Percentiles rank a stretch among this genome's conserved stretches.
These are phyloP conservation scores for Telenomus remus DNA, from an alignment of 1,140 invertebrate species.

Conservation along the genomic window DNA sequence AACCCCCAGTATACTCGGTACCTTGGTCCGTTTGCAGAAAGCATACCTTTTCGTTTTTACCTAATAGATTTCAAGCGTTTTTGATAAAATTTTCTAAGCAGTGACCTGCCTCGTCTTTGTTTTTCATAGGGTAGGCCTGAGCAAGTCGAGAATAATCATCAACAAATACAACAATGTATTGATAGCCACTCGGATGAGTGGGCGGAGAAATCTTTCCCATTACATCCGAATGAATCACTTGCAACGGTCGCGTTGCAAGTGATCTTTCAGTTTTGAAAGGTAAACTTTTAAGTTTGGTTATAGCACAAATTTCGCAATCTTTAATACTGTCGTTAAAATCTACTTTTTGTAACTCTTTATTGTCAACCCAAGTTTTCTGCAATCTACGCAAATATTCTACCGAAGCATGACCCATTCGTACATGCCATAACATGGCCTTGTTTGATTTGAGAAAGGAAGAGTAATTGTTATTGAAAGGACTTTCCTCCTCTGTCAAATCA, in stretches of 20 bases:
- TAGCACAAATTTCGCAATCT: background rate
- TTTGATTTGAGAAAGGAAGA: background rate
- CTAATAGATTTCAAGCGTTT: constrained; percentile 11
- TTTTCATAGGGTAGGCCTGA: constrained; percentile 2
- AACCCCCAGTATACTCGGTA: constrained; percentile 11
- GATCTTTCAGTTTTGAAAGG: background rate
- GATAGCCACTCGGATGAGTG: background rate
- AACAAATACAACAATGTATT: background rate
- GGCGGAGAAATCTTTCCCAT: background rate
- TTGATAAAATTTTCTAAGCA: constrained; percentile 12
- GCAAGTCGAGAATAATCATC: background rate
- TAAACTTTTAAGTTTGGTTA: background rate
- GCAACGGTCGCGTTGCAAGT: background rate
- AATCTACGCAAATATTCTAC: background rate
- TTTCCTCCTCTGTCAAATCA: background rate
- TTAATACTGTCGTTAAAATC: background rate
- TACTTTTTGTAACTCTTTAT: background rate
- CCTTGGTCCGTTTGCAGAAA: constrained; percentile 12
- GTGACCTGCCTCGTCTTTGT: constrained; percentile 7
- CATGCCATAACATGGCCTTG: background rate
- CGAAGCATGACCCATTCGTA: background rate
- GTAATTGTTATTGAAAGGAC: background rate
- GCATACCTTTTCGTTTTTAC: constrained; percentile 13
- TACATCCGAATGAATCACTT: background rate
- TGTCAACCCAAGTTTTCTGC: background rate